Conservation (phyloP, 2,888 invertebrate species). For the Diaprepes abbreviatus region DNA sequence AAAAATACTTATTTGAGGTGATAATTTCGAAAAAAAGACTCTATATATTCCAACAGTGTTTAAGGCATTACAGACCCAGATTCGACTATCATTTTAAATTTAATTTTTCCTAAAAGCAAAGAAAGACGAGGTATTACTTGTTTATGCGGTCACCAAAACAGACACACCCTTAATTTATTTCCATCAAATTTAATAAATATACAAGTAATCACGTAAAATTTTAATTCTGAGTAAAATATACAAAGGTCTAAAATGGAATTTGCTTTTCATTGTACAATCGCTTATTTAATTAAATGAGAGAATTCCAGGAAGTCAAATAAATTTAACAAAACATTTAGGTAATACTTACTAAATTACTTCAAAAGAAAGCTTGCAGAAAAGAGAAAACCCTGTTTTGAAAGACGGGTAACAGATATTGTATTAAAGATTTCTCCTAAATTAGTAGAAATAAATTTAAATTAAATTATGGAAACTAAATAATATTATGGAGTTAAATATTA, state of each 20-base stretch:
- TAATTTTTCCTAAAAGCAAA: too few species aligned
- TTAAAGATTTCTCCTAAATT: neutral
- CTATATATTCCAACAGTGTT: too few species aligned
- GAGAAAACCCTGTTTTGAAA: neutral
- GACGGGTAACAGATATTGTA: neutral
- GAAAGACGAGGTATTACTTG: too few species aligned
- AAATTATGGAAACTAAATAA: neutral
- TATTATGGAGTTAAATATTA: too few species aligned
- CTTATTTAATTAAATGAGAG: neutral
- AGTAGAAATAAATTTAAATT: neutral
- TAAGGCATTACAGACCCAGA: too few species aligned
- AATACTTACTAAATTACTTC: neutral
- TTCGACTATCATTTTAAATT: too few species aligned
- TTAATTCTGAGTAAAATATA: neutral
- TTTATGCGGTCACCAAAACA: too few species aligned
- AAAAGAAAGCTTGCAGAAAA: neutral
- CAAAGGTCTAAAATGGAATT: neutral
- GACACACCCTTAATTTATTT: too few species aligned
- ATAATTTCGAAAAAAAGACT: too few species aligned
- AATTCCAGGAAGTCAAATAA: neutral
- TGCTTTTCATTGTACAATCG: neutral
- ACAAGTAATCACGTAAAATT: too few species aligned
- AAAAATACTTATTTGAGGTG: too few species aligned
- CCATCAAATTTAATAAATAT: too few species aligned
- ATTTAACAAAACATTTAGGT: neutral